Evolutionary conservation across 2,113 vertebrate species (phyloP).

Genomic region (Tiliqua scincoides): DNA sequence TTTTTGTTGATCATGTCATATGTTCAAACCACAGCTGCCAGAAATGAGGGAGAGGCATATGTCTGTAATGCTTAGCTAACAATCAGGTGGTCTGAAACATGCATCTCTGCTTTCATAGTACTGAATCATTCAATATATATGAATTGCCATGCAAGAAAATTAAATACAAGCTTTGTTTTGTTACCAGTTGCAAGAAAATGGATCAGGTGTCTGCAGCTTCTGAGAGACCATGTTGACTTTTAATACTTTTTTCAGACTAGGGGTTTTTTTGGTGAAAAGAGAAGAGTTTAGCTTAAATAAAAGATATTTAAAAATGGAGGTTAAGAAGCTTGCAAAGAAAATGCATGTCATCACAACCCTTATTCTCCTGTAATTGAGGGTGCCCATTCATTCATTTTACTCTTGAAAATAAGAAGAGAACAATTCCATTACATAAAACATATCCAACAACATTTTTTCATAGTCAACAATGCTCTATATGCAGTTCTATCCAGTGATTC

Average conservation of each 20-base stretch:
- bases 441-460: not conserved
- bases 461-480: not conserved
- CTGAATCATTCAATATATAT: conserved; percentile 38
- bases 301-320: conserved; percentile 33
- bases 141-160: conserved; percentile 35
- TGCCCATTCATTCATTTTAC: not conserved
- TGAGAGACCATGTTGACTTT: conserved; percentile 30
- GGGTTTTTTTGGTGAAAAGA: conserved; percentile 5
- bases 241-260: conserved; percentile 3
- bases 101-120: conserved; percentile 44
- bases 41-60: conserved; percentile 61
- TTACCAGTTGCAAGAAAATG: conserved; percentile 25
- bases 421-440: not conserved
- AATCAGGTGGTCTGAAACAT: conserved; percentile 47
- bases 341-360: conserved; percentile 20
- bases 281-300: conserved; percentile 1
- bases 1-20: not conserved
- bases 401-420: not conserved
- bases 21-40: conserved; percentile 5
- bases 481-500: not conserved
- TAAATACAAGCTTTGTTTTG: conserved; percentile 23
- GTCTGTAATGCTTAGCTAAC: conserved; percentile 34
- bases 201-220: conserved; percentile 16
- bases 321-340: conserved; percentile 51
- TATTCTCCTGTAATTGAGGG: not conserved